phyloP scores from a whole-genome alignment of 2,797 vertebrate genomes.

The Melanotaenia nigrans region DNA sequence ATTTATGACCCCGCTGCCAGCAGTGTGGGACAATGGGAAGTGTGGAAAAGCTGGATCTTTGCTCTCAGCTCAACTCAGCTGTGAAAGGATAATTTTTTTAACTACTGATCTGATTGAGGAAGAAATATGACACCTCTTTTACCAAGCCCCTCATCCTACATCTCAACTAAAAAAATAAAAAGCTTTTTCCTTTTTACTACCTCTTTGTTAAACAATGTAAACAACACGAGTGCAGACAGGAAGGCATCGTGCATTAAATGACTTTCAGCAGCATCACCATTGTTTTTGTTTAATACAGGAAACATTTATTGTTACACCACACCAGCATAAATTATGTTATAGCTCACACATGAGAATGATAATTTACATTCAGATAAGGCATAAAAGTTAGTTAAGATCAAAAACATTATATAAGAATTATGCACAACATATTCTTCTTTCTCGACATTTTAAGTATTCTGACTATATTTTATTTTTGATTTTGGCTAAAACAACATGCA shows the following conservation, averaged over 20 bases:
- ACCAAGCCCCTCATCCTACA: neutral
- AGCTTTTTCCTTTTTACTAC: neutral
- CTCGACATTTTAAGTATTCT: neutral
- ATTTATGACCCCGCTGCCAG: constrained; percentile 44
- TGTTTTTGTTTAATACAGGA: constrained; percentile 7
- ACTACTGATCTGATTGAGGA: constrained; percentile 13
- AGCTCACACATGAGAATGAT: neutral
- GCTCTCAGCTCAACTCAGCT: constrained; percentile 6
- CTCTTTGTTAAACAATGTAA: neutral
- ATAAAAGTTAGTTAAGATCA: constrained; percentile 8
- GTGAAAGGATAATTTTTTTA: constrained; percentile 13
- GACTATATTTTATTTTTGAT: neutral
- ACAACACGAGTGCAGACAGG: neutral
- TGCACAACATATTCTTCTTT: neutral
- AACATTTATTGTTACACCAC: constrained; percentile 46
- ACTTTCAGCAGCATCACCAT: constrained; percentile 46
- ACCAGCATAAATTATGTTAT: neutral
- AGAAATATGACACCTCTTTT: neutral
- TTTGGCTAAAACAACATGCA: neutral
- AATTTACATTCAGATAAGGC: neutral
- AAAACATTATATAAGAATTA: neutral
- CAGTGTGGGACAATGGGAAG: constrained; percentile 55
- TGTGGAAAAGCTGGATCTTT: neutral
- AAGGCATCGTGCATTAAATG: neutral
- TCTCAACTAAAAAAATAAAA: neutral